Percentiles rank a stretch among this genome's conserved stretches.
These are phyloP conservation scores for Meteorus cinctellus DNA, from an alignment of 2,888 invertebrate species.

Conservation along the genomic window DNA sequence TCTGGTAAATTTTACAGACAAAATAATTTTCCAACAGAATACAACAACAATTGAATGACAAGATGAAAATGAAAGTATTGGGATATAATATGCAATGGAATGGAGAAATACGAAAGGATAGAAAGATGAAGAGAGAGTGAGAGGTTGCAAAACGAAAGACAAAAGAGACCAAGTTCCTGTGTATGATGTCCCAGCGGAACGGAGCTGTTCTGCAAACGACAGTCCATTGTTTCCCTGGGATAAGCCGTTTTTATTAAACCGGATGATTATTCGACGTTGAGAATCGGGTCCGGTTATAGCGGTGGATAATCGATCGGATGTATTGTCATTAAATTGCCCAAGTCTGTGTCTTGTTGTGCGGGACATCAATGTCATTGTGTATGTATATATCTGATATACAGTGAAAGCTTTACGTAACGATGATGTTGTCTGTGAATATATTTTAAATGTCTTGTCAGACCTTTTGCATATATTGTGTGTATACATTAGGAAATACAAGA, in stretches of 20 bases:
- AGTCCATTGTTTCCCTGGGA: constrained; percentile 66
- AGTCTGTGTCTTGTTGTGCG: neutral
- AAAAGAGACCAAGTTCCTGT: constrained; percentile 41
- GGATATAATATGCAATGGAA: neutral
- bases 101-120: neutral
- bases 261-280: constrained; percentile 65
- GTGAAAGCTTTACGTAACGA: neutral
- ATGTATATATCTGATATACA: neutral
- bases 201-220: constrained; percentile 61
- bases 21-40: neutral
- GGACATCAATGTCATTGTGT: neutral
- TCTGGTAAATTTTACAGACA: too few relatives aligned
- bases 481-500: neutral
- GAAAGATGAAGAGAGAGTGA: neutral
- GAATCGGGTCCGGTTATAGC: constrained; percentile 47
- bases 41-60: neutral
- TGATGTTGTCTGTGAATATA: neutral
- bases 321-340: constrained; percentile 43
- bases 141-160: constrained; percentile 24
- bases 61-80: neutral
- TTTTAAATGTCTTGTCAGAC: constrained; percentile 13
- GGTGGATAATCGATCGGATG: constrained; percentile 48
- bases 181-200: constrained; percentile 50
- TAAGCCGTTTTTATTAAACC: constrained; percentile 70
- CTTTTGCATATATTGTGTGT: neutral